Evolutionary conservation across 2,888 invertebrate genomes (phyloP).

Genomic region (Oscheius sp.): DNA sequence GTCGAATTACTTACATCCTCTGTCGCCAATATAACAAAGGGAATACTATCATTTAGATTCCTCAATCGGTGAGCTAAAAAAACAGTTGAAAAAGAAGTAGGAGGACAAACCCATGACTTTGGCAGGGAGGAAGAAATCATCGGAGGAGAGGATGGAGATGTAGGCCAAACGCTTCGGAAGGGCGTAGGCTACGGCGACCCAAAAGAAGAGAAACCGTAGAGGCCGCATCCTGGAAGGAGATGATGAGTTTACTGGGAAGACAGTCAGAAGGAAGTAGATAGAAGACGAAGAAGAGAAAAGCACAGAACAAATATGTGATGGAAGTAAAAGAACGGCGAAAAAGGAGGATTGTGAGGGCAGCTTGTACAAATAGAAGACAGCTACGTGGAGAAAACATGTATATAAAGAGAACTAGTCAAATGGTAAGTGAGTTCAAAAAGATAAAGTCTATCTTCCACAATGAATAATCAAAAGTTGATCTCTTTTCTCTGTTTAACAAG

Average conservation of each 20-base stretch:
- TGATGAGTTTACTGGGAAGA: neutral
- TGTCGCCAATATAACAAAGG: slow-evolving; percentile 57
- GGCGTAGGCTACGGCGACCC: neutral
- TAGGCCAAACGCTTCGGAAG: slow-evolving; percentile 29
- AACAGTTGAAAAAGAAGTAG: neutral
- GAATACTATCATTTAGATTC: slow-evolving; percentile 43
- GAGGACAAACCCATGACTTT: slow-evolving; percentile 53
- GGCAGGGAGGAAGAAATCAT: slow-evolving; percentile 54
- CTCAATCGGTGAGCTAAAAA: slow-evolving; percentile 49
- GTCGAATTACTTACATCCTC: slow-evolving; percentile 50
- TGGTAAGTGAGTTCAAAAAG: neutral
- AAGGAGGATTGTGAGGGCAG: neutral
- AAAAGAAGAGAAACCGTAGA: slow-evolving; percentile 15
- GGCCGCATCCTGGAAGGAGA: slow-evolving; percentile 3
- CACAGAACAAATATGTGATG: slow-evolving; percentile 1
- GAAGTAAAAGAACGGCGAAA: neutral
- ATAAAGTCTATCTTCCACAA: neutral
- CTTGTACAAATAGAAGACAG: neutral
- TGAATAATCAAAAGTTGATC: neutral
- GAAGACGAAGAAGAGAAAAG: neutral
- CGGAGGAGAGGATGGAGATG: slow-evolving; percentile 47
- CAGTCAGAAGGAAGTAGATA: neutral
- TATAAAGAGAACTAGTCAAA: neutral
- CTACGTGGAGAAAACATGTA: neutral
- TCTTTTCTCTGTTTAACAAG: neutral